Conservation (phyloP, 2,113 vertebrate genomes). For the Eolophus roseicapilla region DNA sequence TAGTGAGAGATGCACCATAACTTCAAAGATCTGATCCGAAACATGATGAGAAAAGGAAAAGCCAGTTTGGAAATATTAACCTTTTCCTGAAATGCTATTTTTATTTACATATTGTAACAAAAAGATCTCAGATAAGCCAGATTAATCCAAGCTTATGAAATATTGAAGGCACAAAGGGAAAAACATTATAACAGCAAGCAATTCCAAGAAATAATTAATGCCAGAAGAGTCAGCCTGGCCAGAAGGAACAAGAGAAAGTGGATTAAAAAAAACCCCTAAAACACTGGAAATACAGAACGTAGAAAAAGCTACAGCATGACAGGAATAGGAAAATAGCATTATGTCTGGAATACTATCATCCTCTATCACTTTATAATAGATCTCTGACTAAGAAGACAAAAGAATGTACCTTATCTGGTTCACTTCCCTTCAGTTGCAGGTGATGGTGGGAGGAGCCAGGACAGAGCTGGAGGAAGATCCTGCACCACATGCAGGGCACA, state of each 20-base stretch:
- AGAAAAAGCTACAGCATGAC: not conserved
- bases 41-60: not conserved
- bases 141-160: constrained; percentile 22
- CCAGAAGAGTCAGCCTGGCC: not conserved
- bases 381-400: not conserved
- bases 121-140: not conserved
- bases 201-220: constrained; percentile 6
- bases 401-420: not conserved
- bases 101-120: constrained; percentile 8
- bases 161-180: not conserved
- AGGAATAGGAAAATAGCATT: not conserved
- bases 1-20: not conserved
- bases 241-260: not conserved
- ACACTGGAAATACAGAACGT: not conserved
- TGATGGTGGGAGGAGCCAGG: fast-evolving
- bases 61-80: not conserved
- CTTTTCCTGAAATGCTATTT: constrained; percentile 17
- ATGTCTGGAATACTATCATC: not conserved
- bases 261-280: not conserved
- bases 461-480: not conserved
- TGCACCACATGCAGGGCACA: no score
- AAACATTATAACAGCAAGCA: not conserved
- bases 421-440: fast-evolving
- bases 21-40: not conserved
- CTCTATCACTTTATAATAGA: not conserved